Conservation (phyloP, 2,888 invertebrate species). For the Vannuccia rotundouncinata region DNA sequence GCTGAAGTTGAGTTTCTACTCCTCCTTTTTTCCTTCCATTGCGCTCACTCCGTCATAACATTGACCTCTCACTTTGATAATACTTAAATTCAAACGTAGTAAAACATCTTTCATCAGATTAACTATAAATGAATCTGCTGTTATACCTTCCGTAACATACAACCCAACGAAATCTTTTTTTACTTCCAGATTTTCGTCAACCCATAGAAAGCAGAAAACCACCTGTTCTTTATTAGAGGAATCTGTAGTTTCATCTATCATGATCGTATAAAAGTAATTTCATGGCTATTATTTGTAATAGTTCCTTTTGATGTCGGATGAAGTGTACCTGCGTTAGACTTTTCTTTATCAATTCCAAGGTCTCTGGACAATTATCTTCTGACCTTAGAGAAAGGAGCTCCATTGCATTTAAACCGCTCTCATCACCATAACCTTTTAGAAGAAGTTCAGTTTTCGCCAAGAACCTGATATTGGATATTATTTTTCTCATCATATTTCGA, state of each 20-base stretch:
- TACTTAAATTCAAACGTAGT: not conserved
- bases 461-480: not conserved
- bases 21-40: no score
- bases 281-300: slow-evolving; percentile 21
- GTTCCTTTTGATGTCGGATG: slow-evolving; percentile 11
- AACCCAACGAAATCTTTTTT: not conserved
- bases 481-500: slow-evolving; percentile 24
- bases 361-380: slow-evolving; percentile 22
- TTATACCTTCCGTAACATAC: not conserved
- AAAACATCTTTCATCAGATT: not conserved
- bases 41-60: not conserved
- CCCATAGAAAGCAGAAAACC: not conserved
- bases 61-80: not conserved
- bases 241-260: not conserved
- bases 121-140: not conserved
- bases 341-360: not conserved
- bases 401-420: slow-evolving; percentile 12
- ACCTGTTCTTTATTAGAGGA: not conserved
- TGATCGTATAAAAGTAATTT: slow-evolving; percentile 23
- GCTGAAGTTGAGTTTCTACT: no score
- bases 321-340: not conserved
- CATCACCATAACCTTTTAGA: slow-evolving; percentile 1
- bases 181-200: not conserved
- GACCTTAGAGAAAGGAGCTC: slow-evolving; percentile 15
- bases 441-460: slow-evolving; percentile 7